A percentile compares a stretch with the other conserved stretches of the same genome.
These are phyloP conservation scores for Leptura quadrifasciata DNA, from an alignment of 2,888 invertebrate genomes.

Conservation along the genomic window DNA sequence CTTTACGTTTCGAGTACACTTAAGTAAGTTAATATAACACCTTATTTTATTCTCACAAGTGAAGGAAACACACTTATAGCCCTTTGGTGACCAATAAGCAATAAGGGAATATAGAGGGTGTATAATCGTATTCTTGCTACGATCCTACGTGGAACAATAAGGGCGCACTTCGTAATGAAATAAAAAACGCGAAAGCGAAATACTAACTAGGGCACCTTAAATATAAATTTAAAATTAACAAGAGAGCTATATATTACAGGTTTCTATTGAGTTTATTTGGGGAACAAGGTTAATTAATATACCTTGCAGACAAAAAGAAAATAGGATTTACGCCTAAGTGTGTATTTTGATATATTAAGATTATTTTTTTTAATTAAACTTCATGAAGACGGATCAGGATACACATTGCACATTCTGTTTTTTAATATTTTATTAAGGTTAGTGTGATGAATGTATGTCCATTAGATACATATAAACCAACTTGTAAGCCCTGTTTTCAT, in stretches of 20 bases:
- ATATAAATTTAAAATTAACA: slow-evolving; percentile 1
- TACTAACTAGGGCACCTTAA: slow-evolving; percentile 8
- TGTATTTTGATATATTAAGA: no score
- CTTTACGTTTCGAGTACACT: slow-evolving; percentile 12
- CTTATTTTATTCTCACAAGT: slow-evolving; percentile 8
- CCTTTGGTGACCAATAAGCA: slow-evolving; percentile 41
- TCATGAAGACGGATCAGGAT: no score
- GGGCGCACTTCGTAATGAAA: background rate
- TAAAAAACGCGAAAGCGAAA: slow-evolving; percentile 10
- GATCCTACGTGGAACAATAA: slow-evolving; percentile 24
- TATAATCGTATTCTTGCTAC: slow-evolving; percentile 35
- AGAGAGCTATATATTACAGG: background rate
- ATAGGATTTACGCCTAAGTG: no score
- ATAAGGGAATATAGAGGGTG: slow-evolving; percentile 32
- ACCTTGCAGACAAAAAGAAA: background rate
- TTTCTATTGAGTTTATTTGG: background rate
- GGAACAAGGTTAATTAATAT: background rate
- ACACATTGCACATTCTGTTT: no score
- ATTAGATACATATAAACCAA: no score
- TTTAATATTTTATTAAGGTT: no score
- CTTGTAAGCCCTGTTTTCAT: no score
- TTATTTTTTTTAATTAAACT: no score
- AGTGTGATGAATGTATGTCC: no score
- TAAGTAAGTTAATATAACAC: slow-evolving; percentile 13
- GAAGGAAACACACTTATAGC: slow-evolving; percentile 24